phyloP scores from a whole-genome alignment of 1,140 invertebrate genomes.

The Telenomus remus region DNA sequence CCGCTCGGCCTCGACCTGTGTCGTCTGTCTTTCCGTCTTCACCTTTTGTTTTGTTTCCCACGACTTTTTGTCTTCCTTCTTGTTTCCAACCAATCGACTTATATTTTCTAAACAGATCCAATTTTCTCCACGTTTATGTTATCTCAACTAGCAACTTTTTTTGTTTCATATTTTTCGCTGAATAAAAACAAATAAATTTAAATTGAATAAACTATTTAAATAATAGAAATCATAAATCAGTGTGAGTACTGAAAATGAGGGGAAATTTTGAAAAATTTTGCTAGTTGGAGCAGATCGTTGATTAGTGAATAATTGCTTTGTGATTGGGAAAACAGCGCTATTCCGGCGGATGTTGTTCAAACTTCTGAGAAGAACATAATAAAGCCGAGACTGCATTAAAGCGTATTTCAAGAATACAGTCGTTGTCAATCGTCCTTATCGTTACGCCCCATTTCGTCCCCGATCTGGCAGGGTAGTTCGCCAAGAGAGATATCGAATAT shows the following conservation, averaged over 20 bases:
- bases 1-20: slow-evolving; percentile 39
- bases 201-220: too few relatives aligned
- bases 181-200: too few relatives aligned
- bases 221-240: too few relatives aligned
- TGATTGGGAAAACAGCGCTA: slow-evolving; percentile 42
- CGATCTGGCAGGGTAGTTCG: slow-evolving; percentile 46
- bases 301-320: slow-evolving; percentile 23
- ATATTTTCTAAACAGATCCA: too few relatives aligned
- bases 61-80: slow-evolving; percentile 34
- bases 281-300: background rate
- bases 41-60: slow-evolving; percentile 35
- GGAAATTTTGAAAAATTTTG: too few relatives aligned
- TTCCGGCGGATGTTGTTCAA: slow-evolving; percentile 69
- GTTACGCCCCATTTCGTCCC: slow-evolving; percentile 67
- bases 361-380: slow-evolving; percentile 59
- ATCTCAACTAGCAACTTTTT: too few relatives aligned
- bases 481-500: slow-evolving; percentile 65
- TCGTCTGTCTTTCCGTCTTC: slow-evolving; percentile 38
- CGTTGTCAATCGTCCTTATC: slow-evolving; percentile 63
- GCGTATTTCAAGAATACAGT: slow-evolving; percentile 47
- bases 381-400: slow-evolving; percentile 43
- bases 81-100: slow-evolving; percentile 22
- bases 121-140: too few relatives aligned
- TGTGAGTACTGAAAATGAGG: too few relatives aligned
- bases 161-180: too few relatives aligned